These are phyloP conservation scores for Collichthys lucidus DNA, from an alignment of 2,113 vertebrate species.

Conservation along the genomic window DNA sequence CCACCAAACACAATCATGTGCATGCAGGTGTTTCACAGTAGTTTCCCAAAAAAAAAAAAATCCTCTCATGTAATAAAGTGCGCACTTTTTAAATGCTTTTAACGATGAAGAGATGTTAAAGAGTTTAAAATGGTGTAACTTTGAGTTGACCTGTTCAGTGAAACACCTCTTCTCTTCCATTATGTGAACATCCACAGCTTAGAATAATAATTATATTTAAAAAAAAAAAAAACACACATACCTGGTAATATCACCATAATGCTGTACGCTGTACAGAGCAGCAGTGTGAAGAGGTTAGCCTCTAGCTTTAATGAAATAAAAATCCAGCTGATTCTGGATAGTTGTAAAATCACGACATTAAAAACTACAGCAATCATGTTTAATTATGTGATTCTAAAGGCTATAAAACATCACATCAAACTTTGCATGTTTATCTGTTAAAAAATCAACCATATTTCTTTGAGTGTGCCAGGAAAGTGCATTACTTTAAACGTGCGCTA, in stretches of 20 bases:
- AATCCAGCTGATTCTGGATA: constrained; percentile 57
- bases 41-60: constrained; percentile 39
- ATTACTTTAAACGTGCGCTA: constrained; percentile 1
- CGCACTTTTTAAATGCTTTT: constrained; percentile 76
- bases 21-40: constrained; percentile 48
- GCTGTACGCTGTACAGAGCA: constrained; percentile 53
- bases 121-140: constrained; percentile 81
- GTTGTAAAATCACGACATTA: constrained; percentile 56
- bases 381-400: constrained; percentile 38
- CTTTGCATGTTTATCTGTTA: neutral
- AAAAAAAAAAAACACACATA: constrained; percentile 45
- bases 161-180: constrained; percentile 77
- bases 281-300: constrained; percentile 65
- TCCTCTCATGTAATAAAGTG: constrained; percentile 70
- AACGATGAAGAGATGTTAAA: constrained; percentile 79
- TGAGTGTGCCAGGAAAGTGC: neutral
- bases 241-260: constrained; percentile 43
- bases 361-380: constrained; percentile 54
- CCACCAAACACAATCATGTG: neutral
- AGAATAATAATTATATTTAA: constrained; percentile 67
- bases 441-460: neutral
- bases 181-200: constrained; percentile 70
- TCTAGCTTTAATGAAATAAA: constrained; percentile 75
- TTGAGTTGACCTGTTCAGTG: constrained; percentile 78
- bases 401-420: constrained; percentile 28